phyloP scores from a whole-genome alignment of 23 tunicate species.

The Phallusia fumigata region DNA sequence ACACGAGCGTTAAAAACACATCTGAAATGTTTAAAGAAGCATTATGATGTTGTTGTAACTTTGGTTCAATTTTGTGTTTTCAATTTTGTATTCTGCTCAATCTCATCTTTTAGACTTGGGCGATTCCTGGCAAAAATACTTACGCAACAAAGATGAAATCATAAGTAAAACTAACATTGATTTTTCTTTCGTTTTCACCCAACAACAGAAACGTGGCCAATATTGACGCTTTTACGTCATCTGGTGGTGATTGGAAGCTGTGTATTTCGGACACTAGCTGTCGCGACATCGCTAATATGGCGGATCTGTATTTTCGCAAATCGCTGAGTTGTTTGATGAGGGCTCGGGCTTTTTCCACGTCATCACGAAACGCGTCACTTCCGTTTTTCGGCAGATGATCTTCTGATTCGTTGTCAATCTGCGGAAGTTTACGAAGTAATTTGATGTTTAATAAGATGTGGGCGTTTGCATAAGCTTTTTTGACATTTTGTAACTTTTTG shows the following conservation, averaged over 20 bases:
- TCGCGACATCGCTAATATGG: constrained; percentile 65
- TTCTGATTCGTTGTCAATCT: constrained; percentile 61
- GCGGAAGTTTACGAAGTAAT: too few species aligned
- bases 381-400: constrained; percentile 34
- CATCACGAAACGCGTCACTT: constrained; percentile 33
- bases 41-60: too few species aligned
- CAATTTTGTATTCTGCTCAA: too few species aligned
- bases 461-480: too few species aligned
- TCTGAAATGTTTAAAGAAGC: too few species aligned
- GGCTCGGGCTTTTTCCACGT: constrained; percentile 32
- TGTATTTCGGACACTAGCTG: constrained; percentile 70
- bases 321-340: constrained; percentile 45
- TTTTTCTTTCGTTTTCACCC: constrained; percentile 65
- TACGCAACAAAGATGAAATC: not conserved
- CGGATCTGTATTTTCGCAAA: constrained; percentile 31
- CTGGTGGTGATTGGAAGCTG: constrained; percentile 79
- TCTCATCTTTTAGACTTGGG: too few species aligned
- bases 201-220: constrained; percentile 69
- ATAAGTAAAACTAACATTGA: constrained; percentile 39
- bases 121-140: too few species aligned
- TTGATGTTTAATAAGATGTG: too few species aligned
- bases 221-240: constrained; percentile 56
- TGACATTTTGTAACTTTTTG: too few species aligned
- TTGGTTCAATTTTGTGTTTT: too few species aligned
- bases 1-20: too few species aligned